Conservation (phyloP, 2,797 vertebrate species). For the Meriones psammophilus region DNA sequence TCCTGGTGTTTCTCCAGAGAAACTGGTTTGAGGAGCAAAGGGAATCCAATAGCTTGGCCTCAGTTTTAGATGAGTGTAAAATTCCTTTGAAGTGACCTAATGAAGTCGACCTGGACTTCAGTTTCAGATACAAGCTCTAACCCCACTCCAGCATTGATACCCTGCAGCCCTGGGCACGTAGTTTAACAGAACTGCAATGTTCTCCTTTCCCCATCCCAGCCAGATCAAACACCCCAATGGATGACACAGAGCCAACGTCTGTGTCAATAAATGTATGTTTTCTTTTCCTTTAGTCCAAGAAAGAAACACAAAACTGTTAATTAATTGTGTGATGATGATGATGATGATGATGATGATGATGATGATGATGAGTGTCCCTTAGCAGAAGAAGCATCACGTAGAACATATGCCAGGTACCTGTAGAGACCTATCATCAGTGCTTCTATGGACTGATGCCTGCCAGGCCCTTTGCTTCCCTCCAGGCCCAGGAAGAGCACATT, state of each 20-base stretch:
- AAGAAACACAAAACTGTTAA: neutral
- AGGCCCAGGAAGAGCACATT: neutral
- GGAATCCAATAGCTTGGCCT: neutral
- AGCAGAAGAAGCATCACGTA: neutral
- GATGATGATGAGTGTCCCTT: neutral
- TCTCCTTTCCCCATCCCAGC: neutral
- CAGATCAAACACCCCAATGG: neutral
- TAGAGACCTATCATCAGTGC: neutral
- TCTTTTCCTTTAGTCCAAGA: conserved; percentile 6
- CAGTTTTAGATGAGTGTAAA: neutral
- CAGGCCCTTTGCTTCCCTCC: neutral
- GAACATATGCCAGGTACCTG: neutral
- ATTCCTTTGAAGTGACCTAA: neutral
- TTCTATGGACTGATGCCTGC: neutral
- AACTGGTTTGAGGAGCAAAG: neutral
- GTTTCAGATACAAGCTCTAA: neutral
- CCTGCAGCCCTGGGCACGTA: neutral
- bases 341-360: neutral
- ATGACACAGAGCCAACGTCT: neutral
- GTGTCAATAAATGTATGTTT: neutral
- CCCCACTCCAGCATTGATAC: neutral
- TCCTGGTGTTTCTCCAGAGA: neutral
- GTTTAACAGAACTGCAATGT: neutral
- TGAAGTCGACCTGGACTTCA: neutral
- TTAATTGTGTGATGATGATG: neutral